Base-by-base conservation (phyloP, 2,888 invertebrate genomes). In the Noctuana brunneofusca region DNA sequence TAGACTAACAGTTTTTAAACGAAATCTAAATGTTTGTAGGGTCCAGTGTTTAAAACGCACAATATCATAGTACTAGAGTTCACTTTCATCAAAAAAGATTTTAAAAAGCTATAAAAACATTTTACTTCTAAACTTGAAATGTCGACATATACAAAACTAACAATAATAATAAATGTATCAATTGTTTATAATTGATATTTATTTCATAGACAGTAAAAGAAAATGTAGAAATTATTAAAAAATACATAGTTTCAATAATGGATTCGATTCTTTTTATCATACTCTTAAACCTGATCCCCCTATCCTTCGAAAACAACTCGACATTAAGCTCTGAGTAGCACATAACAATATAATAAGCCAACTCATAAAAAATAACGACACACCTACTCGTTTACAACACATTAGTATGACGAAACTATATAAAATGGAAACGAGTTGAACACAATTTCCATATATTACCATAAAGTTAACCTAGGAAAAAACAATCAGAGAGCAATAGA, bases 41-140 rank as follows among this genome's bases (percentile, higher is more conserved):
- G 90, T 90, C 91, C 91, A 90, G 91, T 89, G 89, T 90, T 87
- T 78, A 79, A 76, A 86, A 90, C 91, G 92, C 92, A 92, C 92
- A 91, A 91, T 90, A 88, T 89, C 88, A 88, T 89, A 86, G 87
- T 81, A 81, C 83, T 88, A 89, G 87, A 86, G 70, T 76, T 87
- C 90, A 89, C 89, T 86, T 83, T 87, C 89, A 87, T 86, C 84
- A 78, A 81, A 84, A 80, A 75, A 72, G 75, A 80, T 82, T 82
- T 79, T 75, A 83, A 84, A 85, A 54, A 84, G 77, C 76, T 78
- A 82, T 82, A 84, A 83, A 83, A 83, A 79, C 81, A 82, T 84
- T 84, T 85, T 83, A 85, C 83, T 87, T 87, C 78, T 84, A 80
- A 84, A 86, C 76, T 83, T 84, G 79, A 83, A 83, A 85, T 83